Evolutionary conservation across 2,797 vertebrate genomes (phyloP).

Genomic region (Octomys mimax): DNA sequence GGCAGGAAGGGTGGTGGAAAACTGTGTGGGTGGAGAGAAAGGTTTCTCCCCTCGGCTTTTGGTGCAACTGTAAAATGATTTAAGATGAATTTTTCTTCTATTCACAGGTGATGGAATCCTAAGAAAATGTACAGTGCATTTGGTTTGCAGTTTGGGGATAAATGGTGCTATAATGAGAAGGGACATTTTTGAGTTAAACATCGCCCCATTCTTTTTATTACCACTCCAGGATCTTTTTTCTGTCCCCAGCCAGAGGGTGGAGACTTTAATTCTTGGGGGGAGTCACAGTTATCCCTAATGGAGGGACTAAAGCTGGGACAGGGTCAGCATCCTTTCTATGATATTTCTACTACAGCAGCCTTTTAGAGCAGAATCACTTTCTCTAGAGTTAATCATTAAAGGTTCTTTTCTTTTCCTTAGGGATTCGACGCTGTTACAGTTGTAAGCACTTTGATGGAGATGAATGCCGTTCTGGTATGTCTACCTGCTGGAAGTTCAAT

Average conservation of each 20-base stretch:
- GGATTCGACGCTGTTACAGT: background rate
- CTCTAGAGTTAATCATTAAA: background rate
- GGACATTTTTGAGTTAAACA: background rate
- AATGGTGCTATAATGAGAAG: background rate
- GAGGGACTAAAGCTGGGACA: background rate
- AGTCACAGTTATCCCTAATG: background rate
- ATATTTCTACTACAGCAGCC: background rate
- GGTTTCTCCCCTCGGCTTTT: background rate
- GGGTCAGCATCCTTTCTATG: background rate
- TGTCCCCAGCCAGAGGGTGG: background rate
- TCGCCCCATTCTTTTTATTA: background rate
- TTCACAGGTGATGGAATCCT: conserved; percentile 64
- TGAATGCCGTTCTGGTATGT: rapidly evolving
- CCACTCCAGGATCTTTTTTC: background rate
- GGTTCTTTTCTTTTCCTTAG: conserved; percentile 27
- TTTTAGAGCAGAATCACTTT: conserved; percentile 17
- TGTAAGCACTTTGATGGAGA: background rate
- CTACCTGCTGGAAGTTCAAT: conserved; percentile 68
- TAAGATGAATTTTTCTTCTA: conserved; percentile 41
- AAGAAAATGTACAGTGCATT: background rate
- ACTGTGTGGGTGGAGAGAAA: background rate
- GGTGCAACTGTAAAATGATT: background rate
- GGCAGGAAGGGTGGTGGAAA: background rate
- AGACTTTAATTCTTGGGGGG: background rate
- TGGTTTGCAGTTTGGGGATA: conserved; percentile 37